Conservation (phyloP, 2,888 invertebrate species). For the Tolmerus cingulatus region DNA sequence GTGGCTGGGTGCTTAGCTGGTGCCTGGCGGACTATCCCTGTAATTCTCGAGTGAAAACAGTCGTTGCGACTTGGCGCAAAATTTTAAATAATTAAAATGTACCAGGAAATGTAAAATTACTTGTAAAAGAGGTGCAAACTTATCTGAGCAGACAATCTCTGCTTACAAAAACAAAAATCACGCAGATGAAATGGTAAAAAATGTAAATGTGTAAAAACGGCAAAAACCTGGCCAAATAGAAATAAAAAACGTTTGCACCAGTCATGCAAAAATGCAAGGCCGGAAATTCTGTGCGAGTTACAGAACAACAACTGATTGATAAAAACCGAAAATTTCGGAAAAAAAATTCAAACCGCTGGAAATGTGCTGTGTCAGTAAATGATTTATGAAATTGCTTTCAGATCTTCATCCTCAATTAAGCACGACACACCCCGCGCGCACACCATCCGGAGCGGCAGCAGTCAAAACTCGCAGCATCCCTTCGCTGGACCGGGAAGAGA, state of each 20-base stretch:
- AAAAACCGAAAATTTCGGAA: constrained; percentile 2
- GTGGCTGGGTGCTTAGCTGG: neutral
- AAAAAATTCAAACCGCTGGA: constrained; percentile 25
- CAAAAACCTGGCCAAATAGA: neutral
- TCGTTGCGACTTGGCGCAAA: neutral
- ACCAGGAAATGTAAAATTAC: neutral
- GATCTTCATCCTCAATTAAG: constrained; percentile 55
- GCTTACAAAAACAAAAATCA: neutral
- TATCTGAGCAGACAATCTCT: constrained; percentile 7
- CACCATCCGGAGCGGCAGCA: neutral
- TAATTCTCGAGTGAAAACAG: neutral
- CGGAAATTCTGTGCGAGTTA: constrained; percentile 21
- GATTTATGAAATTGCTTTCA: constrained; percentile 62
- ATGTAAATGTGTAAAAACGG: neutral
- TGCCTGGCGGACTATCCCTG: neutral
- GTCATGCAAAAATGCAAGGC: constrained; percentile 4
- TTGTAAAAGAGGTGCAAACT: constrained; percentile 3
- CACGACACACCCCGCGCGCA: constrained; percentile 40
- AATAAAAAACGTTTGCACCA: neutral
- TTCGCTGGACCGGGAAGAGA: neutral
- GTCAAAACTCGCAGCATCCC: neutral
- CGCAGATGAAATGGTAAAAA: neutral
- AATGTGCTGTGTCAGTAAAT: constrained; percentile 56
- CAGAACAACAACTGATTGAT: constrained; percentile 39
- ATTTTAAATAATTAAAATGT: neutral